Base-by-base conservation (phyloP, 1,140 invertebrate genomes). In the Drosophila orena region DNA sequence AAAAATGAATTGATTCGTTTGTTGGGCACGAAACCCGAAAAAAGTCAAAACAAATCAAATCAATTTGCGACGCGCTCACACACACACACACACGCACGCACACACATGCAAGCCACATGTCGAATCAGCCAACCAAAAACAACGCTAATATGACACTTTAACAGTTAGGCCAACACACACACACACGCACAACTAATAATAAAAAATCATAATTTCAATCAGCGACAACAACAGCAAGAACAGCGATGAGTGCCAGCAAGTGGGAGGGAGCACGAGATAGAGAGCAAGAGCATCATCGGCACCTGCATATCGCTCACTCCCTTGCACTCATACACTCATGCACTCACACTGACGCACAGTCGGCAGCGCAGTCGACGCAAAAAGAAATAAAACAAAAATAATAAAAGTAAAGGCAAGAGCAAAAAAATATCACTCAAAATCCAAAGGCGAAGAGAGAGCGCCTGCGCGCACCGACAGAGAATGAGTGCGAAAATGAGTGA, bases 201-300 rank as follows among this genome's bases (percentile, higher is more conserved):
- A 88, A 89, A 88, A 88, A 88, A 88, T 88, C 84, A 88, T 89
- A 89, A 89, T 90, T 90, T 89, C 84, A 89, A 89, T 89, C 85
- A 84, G 79, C 72, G 69, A 54, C 86, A 79, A 79, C 69, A 75
- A 52, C 75, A 88, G 68, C 44, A 44, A 3, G 8, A 8, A 42
- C 38, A 42, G 4, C 24, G 24, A 20, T 43, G 40, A 43, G 5
- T 12, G 42, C 42, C 42, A 15, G 17, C 11, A 58, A 50, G 54
- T 17, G 44, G 38, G 42, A 12, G 47, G 50, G 24, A 53, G 69
- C 8, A 8, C 43, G 40, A 49, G 59, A 54, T 58, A n/a, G 59
- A 30, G 40, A 58, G 47, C 34, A 37, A 52, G 55, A 65, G 42
- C 60, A 65, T 69, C 76, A 65, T 53, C 79, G 84, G 75, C 84